phyloP scores from a whole-genome alignment of 1,140 invertebrate genomes.

The Gryon sp. region DNA sequence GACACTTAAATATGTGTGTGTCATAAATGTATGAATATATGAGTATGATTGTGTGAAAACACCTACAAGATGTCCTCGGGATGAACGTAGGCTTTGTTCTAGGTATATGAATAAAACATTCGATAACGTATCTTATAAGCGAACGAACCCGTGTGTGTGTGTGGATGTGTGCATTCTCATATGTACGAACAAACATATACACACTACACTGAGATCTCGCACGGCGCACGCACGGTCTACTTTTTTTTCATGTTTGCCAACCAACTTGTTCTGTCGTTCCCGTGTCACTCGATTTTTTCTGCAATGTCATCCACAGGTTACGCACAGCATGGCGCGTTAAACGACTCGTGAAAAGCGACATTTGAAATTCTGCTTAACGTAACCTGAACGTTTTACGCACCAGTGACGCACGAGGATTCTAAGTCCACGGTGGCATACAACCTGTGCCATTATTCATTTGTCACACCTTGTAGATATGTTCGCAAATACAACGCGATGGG shows the following conservation, averaged over 20 bases:
- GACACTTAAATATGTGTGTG: too few relatives aligned
- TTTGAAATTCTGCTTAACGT: conserved; percentile 60
- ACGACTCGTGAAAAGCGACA: conserved; percentile 62
- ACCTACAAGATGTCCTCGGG: conserved; percentile 76
- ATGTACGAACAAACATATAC: conserved; percentile 4
- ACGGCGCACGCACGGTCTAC: conserved; percentile 37
- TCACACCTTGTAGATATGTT: conserved; percentile 54
- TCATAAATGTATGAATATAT: not conserved
- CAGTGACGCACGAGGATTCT: conserved; percentile 54
- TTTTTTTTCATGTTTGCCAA: conserved; percentile 45
- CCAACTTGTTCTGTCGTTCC: conserved; percentile 53
- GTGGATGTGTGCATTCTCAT: conserved; percentile 17
- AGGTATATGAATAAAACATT: conserved; percentile 79
- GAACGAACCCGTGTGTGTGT: conserved; percentile 65
- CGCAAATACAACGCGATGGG: conserved; percentile 41
- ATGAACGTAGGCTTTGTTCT: conserved; percentile 78
- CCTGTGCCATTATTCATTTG: conserved; percentile 63
- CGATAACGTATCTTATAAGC: conserved; percentile 76
- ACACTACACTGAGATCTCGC: conserved; percentile 16
- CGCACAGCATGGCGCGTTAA: conserved; percentile 58
- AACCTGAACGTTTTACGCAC: conserved; percentile 61
- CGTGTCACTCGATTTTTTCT: conserved; percentile 63
- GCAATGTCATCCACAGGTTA: conserved; percentile 60
- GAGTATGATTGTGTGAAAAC: conserved; percentile 32
- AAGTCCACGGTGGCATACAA: conserved; percentile 54